Evolutionary conservation across 2,888 invertebrate species (phyloP), one percentile per base, ranked within the genome.

Genomic region (Agonopterix heracliana): DNA sequence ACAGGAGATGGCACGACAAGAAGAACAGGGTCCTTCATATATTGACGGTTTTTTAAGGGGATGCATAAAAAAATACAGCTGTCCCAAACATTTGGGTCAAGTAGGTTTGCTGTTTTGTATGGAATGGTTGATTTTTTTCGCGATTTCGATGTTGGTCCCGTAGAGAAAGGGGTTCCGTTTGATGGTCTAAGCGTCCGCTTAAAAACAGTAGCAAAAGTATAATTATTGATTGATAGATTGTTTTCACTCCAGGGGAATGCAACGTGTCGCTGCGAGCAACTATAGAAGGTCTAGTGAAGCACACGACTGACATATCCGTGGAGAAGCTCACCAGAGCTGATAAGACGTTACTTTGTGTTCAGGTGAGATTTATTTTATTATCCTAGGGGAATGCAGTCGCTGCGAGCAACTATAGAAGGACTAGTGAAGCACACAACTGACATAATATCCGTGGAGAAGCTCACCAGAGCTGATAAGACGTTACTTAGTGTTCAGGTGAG

Each of bases 381-480:
- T 50, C 56, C 5, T 59, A 86, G 86, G 86, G 86, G 86, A 86
- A 56, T 81, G 82, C 41, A 86, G 0, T 79, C 80, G 0, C 62
- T 86, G 1, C 63, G 82, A 0, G 83, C 85, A 0, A 79, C 77
- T 0, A 51, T 85, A 0, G 83, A 86, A 44, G 81, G 81, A 0
- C 50, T 86, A 0, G 68, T 81, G 9, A 75, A 65, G 44, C 80
- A 85, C 45, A 82, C 85, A 0, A 76, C 79, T 0, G 79, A 79
- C 0, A 17, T 17, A 48, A 79, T 85, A 48, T 74, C 85, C 0
- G 79, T 79, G 0, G 85, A 83, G 34, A 86, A 85, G 46, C 56
- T 87, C 1, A 72, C 74, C 0, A 59, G 70, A 2, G 72, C 82
- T 1, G 85, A 86, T 43, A 83, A 74, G 38, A 81, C 74, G 0